Evolutionary conservation across 2,113 vertebrate species (phyloP), one percentile per base, ranked within the genome.

Genomic region (Clarias gariepinus): DNA sequence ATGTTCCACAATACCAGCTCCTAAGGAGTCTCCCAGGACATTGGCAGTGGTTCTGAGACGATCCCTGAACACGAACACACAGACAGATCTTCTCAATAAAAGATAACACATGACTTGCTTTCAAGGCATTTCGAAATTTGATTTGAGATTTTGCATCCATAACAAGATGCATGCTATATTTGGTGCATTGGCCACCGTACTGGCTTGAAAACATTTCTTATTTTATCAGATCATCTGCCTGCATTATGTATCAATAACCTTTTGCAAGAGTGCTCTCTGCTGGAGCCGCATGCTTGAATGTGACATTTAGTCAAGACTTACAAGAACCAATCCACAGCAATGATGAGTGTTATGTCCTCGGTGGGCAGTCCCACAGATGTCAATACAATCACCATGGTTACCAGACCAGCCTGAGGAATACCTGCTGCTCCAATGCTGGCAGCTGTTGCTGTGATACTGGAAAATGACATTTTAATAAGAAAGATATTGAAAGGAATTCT

Each of bases 281-380:
- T 90, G 89, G 89, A 88, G 88, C 91, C 66, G 91, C 89, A 92
- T 90, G 93, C 91, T 91, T 90, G 79, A 90, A 88, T 84, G 57
- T 94, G 93, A 94, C 94, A 94, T 95, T 95, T 94, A 94, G 88
- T 89, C 80, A 88, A 76, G 89, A 98, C 98, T 97, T 95, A 99
- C 98, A 99, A 94, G 92, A 99, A 99, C 98, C 98, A 99, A 93
- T 99, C 98, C 93, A 99, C 98, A 3, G 98, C 97, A 57, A 99
- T 97, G 94, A 99, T 98, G 91, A 99, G 94, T 0, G 97, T 97
- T 89, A 99, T 99, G 91, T 99, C 98, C 91, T 99, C 98, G 0
- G 97, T 98, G 85, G 98, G 98, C 94, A 99, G 95, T 19, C 76
- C 76, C 13, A 79, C 76, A 8, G 76, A 79, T 79, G 53, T 58